phyloP scores from a whole-genome alignment of 2,113 vertebrate genomes.

The Protobothrops flavoviridis region DNA sequence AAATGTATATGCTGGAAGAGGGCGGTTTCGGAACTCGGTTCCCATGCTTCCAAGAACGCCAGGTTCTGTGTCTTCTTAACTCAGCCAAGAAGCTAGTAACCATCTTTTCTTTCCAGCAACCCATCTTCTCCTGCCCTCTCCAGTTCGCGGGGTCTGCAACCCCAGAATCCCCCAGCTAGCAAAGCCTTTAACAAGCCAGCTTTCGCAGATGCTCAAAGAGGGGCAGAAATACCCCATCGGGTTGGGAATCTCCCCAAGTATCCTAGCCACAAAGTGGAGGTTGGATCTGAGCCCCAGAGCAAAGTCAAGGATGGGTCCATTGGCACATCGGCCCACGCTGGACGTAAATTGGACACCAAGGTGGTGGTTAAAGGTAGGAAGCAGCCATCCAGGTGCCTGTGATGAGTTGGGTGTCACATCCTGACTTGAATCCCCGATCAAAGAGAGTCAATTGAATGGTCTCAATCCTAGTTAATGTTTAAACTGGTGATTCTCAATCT shows the following conservation, averaged over 20 bases:
- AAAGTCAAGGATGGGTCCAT: not conserved
- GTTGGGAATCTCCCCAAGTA: not conserved
- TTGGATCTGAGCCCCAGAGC: rapidly evolving
- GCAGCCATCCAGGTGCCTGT: not conserved
- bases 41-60: not conserved
- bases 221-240: not conserved
- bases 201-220: not conserved
- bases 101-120: slow-evolving; percentile 29
- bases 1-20: not conserved
- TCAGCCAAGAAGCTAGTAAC: not conserved
- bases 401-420: not conserved
- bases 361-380: slow-evolving; percentile 53
- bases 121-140: slow-evolving; percentile 4
- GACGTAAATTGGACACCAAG: slow-evolving; percentile 40
- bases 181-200: slow-evolving; percentile 11
- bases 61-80: not conserved
- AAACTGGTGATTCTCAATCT: not conserved
- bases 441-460: too few species aligned
- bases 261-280: rapidly evolving
- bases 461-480: not conserved
- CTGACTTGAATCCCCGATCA: not conserved
- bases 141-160: not conserved
- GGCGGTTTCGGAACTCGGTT: not conserved
- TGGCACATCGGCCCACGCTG: not conserved
- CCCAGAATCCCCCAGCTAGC: not conserved